Base-by-base conservation (phyloP, 1,140 invertebrate species). In the Drosophila tani region DNA sequence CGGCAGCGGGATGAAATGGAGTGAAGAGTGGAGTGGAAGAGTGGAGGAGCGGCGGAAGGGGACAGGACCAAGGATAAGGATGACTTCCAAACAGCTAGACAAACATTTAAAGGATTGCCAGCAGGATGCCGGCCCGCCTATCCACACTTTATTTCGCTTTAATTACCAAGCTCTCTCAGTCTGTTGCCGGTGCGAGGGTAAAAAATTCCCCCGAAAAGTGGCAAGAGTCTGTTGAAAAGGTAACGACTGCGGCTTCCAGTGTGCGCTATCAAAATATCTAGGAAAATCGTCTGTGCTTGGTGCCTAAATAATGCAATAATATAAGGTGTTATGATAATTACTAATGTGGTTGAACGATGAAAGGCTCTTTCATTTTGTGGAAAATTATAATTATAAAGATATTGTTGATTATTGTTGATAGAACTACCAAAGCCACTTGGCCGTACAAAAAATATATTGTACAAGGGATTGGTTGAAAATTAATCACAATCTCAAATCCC, bases 81-180 rank as follows among this genome's bases (percentile, higher is more conserved):
- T 55, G 75, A 57, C 59, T 78, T 41, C 43, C 77, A 73, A 79
- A 79, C 55, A 79, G 77, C 75, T 79, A 79, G 67, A 73, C 75
- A 79, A 79, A 79, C 75, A 79, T 79, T 79, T 79, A 79, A 79
- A 73, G 67, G 67, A 79, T 79, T 78, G 47, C 75, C 77, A 64
- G 58, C 60, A 60, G 77, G 67, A 57, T 60, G 67, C 75, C 59
- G 46, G 46, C 77, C 77, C 75, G 60, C 66, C 59, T 66, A 79
- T 62, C 75, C 59, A 73, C 67, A 79, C 66, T 79, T 66, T 79
- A 79, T 79, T 79, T 78, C 77, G 68, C 67, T 79, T 79, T 79
- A 79, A 79, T 79, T 79, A 79, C 77, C 77, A 73, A 65, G 77
- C 43, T 65, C 67, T 65, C 67, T 78, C n/a, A 58, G 51, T 69